phyloP scores from a whole-genome alignment of 2,113 vertebrate genomes.

The Phaetusa simplex region DNA sequence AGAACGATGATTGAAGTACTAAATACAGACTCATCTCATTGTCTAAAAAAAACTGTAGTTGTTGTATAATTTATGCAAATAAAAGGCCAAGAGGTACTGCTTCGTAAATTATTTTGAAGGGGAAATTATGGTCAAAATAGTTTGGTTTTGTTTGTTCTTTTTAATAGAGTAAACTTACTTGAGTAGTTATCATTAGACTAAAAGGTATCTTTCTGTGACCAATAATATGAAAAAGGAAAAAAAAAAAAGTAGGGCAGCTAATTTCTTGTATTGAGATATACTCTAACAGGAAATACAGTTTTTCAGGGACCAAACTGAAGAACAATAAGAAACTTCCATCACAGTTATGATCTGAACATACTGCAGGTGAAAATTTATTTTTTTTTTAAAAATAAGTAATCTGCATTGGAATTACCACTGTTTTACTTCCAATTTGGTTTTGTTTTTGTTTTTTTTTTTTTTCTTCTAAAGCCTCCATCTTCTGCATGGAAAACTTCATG shows the following conservation, averaged over 20 bases:
- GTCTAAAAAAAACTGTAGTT: slow-evolving; percentile 83
- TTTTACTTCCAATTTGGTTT: neutral
- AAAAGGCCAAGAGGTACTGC: slow-evolving; percentile 56
- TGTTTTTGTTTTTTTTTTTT: neutral
- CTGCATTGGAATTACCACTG: neutral
- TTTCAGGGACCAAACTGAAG: neutral
- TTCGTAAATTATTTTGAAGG: slow-evolving; percentile 74
- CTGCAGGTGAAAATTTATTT: neutral
- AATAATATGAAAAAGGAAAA: neutral
- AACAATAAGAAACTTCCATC: neutral
- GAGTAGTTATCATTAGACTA: neutral
- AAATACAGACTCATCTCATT: slow-evolving; percentile 92
- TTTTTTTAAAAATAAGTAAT: neutral
- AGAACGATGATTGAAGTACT: slow-evolving; percentile 95
- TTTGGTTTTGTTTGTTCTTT: slow-evolving; percentile 34
- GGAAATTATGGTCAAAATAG: slow-evolving; percentile 39
- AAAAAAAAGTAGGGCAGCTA: neutral
- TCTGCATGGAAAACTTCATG: neutral
- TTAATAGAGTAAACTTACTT: slow-evolving; percentile 43
- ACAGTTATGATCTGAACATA: neutral
- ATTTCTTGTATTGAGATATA: neutral
- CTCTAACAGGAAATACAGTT: neutral
- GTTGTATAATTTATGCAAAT: slow-evolving; percentile 66
- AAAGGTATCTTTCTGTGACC: neutral
- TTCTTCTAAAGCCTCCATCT: neutral